These are phyloP conservation scores for Sisyra nigra DNA, from an alignment of 2,888 invertebrate genomes.

Conservation along the genomic window DNA sequence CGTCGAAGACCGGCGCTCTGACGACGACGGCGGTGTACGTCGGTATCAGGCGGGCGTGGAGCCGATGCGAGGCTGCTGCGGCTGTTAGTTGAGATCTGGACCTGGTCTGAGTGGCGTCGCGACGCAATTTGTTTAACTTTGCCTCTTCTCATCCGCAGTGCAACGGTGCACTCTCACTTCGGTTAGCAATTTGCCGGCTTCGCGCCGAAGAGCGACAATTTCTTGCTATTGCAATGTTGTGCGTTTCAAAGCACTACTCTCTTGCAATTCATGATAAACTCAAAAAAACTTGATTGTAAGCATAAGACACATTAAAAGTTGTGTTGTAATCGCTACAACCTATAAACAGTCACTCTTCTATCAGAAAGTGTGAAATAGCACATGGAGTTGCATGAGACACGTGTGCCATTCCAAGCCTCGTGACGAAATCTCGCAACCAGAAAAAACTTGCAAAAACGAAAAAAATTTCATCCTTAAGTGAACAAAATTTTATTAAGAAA, in stretches of 20 bases:
- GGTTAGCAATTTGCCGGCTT: neutral
- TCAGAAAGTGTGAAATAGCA: neutral
- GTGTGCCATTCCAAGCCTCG: too few species aligned
- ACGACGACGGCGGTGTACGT: slow-evolving; percentile 15
- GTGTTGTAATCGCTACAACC: too few species aligned
- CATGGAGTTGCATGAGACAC: too few species aligned
- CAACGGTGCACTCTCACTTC: neutral
- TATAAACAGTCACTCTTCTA: too few species aligned
- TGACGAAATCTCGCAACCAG: too few species aligned
- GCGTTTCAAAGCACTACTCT: too few species aligned
- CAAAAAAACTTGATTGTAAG: too few species aligned
- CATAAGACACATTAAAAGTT: too few species aligned
- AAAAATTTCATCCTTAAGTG: too few species aligned
- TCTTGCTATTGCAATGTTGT: neutral
- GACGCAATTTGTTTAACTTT: slow-evolving; percentile 11
- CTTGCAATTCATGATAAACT: too few species aligned
- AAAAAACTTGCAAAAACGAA: too few species aligned
- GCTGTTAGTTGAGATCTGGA: slow-evolving; percentile 45
- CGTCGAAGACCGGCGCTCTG: slow-evolving; percentile 11
- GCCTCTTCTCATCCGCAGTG: slow-evolving; percentile 14
- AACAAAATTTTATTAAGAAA: too few species aligned
- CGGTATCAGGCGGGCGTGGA: slow-evolving; percentile 22
- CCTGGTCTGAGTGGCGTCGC: slow-evolving; percentile 29
- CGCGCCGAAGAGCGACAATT: neutral
- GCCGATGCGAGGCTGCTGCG: slow-evolving; percentile 42